Evolutionary conservation across 2,113 vertebrate genomes (phyloP), one percentile per base, ranked within the genome.

Genomic region (Oenanthe oenanthe): DNA sequence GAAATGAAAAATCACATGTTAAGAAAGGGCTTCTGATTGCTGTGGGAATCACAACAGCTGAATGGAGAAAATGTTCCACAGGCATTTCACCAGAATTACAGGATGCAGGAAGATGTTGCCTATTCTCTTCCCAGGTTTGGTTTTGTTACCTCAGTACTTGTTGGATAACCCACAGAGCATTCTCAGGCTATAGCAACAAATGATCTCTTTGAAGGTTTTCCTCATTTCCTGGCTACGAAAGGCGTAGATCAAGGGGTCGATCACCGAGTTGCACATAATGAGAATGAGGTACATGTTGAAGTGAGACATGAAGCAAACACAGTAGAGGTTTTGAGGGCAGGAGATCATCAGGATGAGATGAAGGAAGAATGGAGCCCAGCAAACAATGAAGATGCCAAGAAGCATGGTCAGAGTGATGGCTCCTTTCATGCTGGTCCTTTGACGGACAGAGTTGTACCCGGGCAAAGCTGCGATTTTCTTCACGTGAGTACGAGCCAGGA

Each of bases 221-320:
- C 99, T 98, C 99, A 99, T 99, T 97, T 99, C 99, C 87, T 98
- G 99, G 95, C 98, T 99, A 89, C 99, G 98, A 96, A 99, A 98
- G 71, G 99, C 99, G 1, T 99, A 99, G 80, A 99, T 99, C 85
- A 99, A 98, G 2, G 99, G 99, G 89, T 99, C 99, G 0, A 99
- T 98, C 93, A 99, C 98, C 0, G 99, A 99, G 91, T 99, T 99
- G 89, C 99, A 99, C 99, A 99, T 99, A 93, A 99, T 99, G 71
- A 99, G 98, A 74, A 99, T 99, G 96, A 99, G 98, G 97, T 99
- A 99, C 98, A 99, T 98, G 97, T 99, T 99, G 97, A 99, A 99
- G 96, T 99, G 98, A 45, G 99, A 99, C 99, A 99, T 99, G 90
- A 99, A 99, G 95, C 99, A 99, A 80, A 99, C 97, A n/a, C 99